Evolutionary conservation across 2,888 invertebrate genomes (phyloP).

Genomic region (Nemotelus pantherinus): DNA sequence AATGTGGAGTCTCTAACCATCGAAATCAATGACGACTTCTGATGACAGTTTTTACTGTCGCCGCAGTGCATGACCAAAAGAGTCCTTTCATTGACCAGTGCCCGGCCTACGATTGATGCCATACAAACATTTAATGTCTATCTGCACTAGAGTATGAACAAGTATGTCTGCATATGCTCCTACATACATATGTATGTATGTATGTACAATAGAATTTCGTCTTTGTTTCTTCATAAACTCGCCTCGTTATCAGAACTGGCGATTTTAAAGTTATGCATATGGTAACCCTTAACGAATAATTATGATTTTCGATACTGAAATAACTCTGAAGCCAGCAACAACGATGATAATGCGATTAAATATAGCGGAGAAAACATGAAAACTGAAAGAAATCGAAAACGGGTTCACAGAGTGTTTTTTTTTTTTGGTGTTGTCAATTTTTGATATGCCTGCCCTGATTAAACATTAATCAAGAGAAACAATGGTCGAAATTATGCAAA

Average conservation of each 20-base stretch:
- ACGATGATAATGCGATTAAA: slow-evolving; percentile 20
- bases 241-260: too few relatives aligned
- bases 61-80: not conserved
- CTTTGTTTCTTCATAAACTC: too few relatives aligned
- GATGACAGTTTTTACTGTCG: slow-evolving; percentile 17
- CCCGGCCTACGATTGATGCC: slow-evolving; percentile 17
- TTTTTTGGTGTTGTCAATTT: slow-evolving; percentile 46
- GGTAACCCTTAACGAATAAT: slow-evolving; percentile 38
- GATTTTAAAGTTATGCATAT: not conserved
- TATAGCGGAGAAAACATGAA: slow-evolving; percentile 1
- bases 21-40: slow-evolving; percentile 14
- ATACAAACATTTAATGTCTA: slow-evolving; percentile 13
- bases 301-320: slow-evolving; percentile 13
- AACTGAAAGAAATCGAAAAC: slow-evolving; percentile 37
- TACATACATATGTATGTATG: not conserved
- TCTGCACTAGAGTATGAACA: slow-evolving; percentile 18
- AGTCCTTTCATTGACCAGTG: slow-evolving; percentile 28
- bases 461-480: slow-evolving; percentile 66
- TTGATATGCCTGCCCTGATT: slow-evolving; percentile 57
- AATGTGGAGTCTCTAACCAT: slow-evolving; percentile 4
- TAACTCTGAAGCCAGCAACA: slow-evolving; percentile 26
- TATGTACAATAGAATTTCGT: too few relatives aligned
- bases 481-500: slow-evolving; percentile 53
- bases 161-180: not conserved
- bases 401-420: slow-evolving; percentile 36